Percentiles rank a stretch among this genome's conserved stretches.
Conservation (phyloP, 2,113 vertebrate species). For the Mixornis gularis region DNA sequence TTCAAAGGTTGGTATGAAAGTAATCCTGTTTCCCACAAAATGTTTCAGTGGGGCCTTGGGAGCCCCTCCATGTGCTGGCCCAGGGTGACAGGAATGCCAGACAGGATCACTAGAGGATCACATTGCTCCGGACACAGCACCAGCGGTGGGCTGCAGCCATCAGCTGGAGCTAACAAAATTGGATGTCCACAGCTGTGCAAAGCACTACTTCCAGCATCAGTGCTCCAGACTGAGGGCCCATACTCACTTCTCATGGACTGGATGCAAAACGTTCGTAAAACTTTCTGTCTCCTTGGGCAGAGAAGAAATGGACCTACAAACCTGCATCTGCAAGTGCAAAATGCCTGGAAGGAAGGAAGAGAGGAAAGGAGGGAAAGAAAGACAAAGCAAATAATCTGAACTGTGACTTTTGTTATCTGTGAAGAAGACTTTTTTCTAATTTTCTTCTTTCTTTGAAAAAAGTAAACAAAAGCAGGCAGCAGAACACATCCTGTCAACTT, state of each 20-base stretch:
- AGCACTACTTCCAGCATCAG: not conserved
- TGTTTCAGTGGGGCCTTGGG: fast-evolving
- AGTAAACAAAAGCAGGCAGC: not conserved
- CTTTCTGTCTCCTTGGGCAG: not conserved
- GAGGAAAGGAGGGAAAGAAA: not conserved
- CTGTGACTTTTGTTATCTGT: not conserved
- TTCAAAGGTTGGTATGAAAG: not conserved
- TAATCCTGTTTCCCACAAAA: not conserved
- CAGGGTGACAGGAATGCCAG: not conserved
- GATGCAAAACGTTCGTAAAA: not conserved
- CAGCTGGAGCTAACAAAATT: not conserved
- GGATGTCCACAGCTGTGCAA: not conserved
- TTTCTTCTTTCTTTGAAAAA: not conserved
- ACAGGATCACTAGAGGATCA: not conserved
- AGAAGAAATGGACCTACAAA: not conserved
- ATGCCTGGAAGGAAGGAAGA: not conserved
- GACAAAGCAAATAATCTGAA: not conserved
- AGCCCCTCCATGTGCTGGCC: not conserved
- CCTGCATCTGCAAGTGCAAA: not conserved
- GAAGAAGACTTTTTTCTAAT: not conserved
- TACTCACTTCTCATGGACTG: not conserved
- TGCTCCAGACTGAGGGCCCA: not conserved
- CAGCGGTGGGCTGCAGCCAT: fast-evolving
- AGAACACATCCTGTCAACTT: not conserved
- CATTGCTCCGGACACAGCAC: not conserved